Evolutionary conservation across 2,888 invertebrate species (phyloP), one percentile per base, ranked within the genome.

Genomic region (Nudaria mundana): DNA sequence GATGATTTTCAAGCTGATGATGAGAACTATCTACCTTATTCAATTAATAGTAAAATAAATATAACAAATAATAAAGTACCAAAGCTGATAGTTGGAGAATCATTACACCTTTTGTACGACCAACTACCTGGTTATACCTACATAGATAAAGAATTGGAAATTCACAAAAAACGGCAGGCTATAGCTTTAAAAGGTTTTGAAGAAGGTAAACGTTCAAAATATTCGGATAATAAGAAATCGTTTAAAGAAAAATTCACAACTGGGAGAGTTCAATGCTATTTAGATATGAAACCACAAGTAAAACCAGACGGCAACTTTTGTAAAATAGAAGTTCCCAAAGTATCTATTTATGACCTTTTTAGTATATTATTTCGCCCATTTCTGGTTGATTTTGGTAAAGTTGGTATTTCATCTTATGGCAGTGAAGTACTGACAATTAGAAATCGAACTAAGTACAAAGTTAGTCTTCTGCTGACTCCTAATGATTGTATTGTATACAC

Each of bases 21-120:
- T 39, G 48, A 63, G 23, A 81, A 79, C 54, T 73, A 48, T 58
- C 54, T 85, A 23, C 48, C 52, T 1, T 83, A 84, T 46, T 45
- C 47, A 30, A 66, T 87, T 12, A 40, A 48, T 20, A 52, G 66
- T 45, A 69, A 75, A 48, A 44, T 72, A 33, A 78, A 70, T 34
- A 65, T 83, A 13, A 56, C 66, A 11, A 77, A 63, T 43, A 48
- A 58, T 40, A 75, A 65, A 47, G 57, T 37, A 26, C 40, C 50
- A 3, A 71, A 59, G 44, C 31, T 58, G 40, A 29, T 61, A 23
- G 28, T 51, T 5, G 48, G 76, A 20, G 73, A 82, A 58, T 87
- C 88, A 23, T 56, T 84, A 30, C 85, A 85, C 43, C 81, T 69
- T 57, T 51, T 88, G 31, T 50, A 59, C 24, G 81, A 85, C 30